Conservation (phyloP, 2,113 vertebrate species). For the Drymodes brunneopygia region DNA sequence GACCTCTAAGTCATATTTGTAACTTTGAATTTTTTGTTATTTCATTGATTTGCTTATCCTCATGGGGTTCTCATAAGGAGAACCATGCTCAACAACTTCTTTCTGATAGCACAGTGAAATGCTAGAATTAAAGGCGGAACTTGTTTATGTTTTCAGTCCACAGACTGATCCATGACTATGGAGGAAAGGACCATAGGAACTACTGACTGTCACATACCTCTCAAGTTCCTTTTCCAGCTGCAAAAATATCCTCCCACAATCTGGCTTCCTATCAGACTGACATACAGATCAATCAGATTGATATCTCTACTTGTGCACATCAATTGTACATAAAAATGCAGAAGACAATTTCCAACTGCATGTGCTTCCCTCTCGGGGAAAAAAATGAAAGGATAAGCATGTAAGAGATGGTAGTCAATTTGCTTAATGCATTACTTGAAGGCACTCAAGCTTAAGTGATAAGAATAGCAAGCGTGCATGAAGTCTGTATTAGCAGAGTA, state of each 20-base stretch:
- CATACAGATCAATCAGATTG: not conserved
- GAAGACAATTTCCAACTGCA: not conserved
- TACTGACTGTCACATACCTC: not conserved
- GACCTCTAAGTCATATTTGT: not conserved
- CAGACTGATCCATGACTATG: not conserved
- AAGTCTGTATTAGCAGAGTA: not conserved
- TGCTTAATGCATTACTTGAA: slow-evolving; percentile 11
- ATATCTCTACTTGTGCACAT: not conserved
- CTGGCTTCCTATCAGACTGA: not conserved
- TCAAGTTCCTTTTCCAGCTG: not conserved
- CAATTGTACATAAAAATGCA: not conserved
- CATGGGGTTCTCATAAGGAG: not conserved
- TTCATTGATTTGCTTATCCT: not conserved
- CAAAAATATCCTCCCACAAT: not conserved
- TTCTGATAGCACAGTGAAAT: not conserved
- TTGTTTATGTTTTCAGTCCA: not conserved
- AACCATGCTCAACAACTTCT: not conserved
- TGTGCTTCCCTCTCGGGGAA: not conserved
- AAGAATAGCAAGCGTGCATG: not conserved
- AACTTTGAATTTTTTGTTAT: not conserved
- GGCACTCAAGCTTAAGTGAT: not conserved
- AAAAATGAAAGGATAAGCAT: not conserved
- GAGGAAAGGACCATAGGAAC: not conserved
- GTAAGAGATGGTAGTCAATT: not conserved
- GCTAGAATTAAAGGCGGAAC: not conserved